A percentile compares a stretch with the other conserved stretches of the same genome.
Evolutionary conservation across 1,140 invertebrate genomes (phyloP).

Genomic region (Kradibia gibbosae): DNA sequence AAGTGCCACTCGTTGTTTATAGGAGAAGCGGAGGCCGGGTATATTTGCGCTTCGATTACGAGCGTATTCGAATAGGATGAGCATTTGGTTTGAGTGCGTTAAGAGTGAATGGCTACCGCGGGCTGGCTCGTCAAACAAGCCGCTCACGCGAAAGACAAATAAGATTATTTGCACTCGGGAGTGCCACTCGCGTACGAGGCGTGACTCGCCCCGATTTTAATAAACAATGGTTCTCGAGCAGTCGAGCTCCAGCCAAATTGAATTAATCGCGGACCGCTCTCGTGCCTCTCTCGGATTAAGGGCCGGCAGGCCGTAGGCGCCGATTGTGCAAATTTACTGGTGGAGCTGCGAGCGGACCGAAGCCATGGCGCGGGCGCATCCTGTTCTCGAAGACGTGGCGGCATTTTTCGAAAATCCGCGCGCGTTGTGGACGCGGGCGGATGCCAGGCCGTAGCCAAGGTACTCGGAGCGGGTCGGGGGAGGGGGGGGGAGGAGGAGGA

Average conservation of each 20-base stretch:
- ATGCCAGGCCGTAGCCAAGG: not conserved
- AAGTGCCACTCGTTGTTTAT: slow-evolving; percentile 5
- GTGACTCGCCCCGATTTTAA: not conserved
- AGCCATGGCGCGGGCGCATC: too few species aligned
- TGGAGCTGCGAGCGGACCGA: too few species aligned
- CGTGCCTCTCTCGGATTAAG: too few species aligned
- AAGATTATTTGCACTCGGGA: slow-evolving; percentile 22
- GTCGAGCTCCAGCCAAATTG: not conserved
- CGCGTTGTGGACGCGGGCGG: not conserved
- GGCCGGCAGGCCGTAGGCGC: too few species aligned
- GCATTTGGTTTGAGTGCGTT: slow-evolving; percentile 22
- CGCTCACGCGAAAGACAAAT: slow-evolving; percentile 13
- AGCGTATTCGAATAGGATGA: slow-evolving; percentile 1
- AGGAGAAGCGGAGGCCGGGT: slow-evolving; percentile 2
- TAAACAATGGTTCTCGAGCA: not conserved
- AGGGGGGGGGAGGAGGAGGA: too few species aligned
- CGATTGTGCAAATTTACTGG: too few species aligned
- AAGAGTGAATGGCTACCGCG: slow-evolving; percentile 22
- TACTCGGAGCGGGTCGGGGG: too few species aligned
- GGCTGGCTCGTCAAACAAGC: slow-evolving; percentile 1
- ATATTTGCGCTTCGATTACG: slow-evolving; percentile 36
- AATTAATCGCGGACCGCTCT: too few species aligned
- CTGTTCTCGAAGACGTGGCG: not conserved
- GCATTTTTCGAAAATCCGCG: not conserved
- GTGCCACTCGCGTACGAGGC: not conserved